Percentiles rank a stretch among this genome's conserved stretches.
phyloP scores from a whole-genome alignment of 1,140 invertebrate genomes.

The Papilio machaon region DNA sequence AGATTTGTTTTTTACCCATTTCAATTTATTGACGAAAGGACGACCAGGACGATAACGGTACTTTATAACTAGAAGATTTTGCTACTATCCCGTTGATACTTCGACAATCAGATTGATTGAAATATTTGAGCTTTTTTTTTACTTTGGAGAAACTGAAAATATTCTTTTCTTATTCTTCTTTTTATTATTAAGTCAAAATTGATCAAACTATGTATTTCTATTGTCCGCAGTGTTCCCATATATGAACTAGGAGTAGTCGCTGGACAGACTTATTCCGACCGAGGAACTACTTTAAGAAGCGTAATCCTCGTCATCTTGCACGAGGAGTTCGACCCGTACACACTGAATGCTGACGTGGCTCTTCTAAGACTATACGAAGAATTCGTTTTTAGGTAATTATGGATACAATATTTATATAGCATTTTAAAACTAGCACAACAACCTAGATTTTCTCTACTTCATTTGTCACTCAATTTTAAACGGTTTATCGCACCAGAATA shows the following conservation, averaged over 20 bases:
- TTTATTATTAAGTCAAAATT: too few species aligned
- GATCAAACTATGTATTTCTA: not conserved
- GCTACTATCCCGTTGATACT: not conserved
- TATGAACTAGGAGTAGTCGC: constrained; percentile 59
- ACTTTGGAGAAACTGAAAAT: too few species aligned
- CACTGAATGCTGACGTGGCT: constrained; percentile 56
- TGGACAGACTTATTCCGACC: constrained; percentile 68
- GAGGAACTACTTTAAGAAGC: constrained; percentile 55
- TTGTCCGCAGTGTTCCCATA: constrained; percentile 58
- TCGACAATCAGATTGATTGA: not conserved
- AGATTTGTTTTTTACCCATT: not conserved
- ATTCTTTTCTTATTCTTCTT: too few species aligned
- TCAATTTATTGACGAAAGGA: not conserved
- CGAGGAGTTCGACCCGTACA: constrained; percentile 58
- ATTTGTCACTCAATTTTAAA: too few species aligned
- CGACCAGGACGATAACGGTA: not conserved
- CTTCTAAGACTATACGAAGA: constrained; percentile 60
- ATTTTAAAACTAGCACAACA: not conserved
- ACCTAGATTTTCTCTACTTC: not conserved
- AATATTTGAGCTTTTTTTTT: not conserved
- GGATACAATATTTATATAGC: not conserved
- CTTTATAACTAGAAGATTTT: not conserved
- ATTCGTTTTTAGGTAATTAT: constrained; percentile 48
- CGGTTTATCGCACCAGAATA: not conserved
- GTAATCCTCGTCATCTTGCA: constrained; percentile 60